Base-by-base conservation (phyloP, 2,113 vertebrate species). In the Castor canadensis region DNA sequence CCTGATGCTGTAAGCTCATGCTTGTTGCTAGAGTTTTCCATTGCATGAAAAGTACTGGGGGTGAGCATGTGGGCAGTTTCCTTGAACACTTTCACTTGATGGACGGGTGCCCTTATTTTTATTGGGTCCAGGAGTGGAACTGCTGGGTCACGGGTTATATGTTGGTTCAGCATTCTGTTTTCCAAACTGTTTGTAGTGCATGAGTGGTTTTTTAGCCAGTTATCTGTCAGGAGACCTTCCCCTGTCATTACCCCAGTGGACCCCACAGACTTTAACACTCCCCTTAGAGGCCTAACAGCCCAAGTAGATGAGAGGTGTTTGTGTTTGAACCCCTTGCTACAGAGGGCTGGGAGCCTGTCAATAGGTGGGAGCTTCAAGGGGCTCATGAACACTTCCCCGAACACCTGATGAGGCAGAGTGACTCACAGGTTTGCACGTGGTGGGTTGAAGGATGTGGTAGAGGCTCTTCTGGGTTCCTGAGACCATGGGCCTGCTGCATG, bases 371-470 rank as follows among this genome's bases (percentile, higher is more conserved):
- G 30, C 32, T 40, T 35, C 1, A 15, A 3, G 13, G 66, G 64
- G 75, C 32, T 73, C 7, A 2, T 1, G 40, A 60, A 69, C 30
- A 47, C 76, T 47, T 75, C 73, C 43, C 56, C 2, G 40, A 60
- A 60, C 45, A 93, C 47, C 71, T 90, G 80, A 43, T 69, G 35
- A 45, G 35, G 73, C 24, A 30, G 56, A 93, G 58, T 60, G 81
- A 38, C 73, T 91, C 58, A 7, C 0, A 3, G 52, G 56, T 49
- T 67, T 79, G 30, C 40, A 54, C 43, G 0, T 47, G 64, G 71
- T 35, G 30, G 12, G 8, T 81, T 54, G 84, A 89, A 98, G 96
- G 97, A 98, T 96, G 96, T 98, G 97, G 97, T 95, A 38, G 67
- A 79, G 66, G 76, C 43, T 32, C 6, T 67, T 67, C 54, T 71